Evolutionary conservation across 2,113 vertebrate species (phyloP), one percentile per base, ranked within the genome.

Genomic region (Polypterus senegalus): DNA sequence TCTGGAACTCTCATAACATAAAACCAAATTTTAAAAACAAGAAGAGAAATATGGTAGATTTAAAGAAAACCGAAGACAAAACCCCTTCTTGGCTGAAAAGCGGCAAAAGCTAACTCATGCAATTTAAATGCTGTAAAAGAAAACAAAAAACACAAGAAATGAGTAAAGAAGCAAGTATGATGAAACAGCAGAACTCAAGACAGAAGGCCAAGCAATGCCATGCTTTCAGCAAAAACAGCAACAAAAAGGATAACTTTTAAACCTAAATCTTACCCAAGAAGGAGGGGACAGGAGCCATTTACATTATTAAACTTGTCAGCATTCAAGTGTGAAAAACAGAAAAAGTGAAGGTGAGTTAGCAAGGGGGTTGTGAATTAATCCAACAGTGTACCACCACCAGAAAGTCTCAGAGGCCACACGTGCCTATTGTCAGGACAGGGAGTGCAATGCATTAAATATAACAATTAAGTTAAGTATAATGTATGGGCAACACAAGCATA

Each of bases 251-350:
- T 8, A 45, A 10, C 7, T 9, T 9, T n/a, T 53, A 54, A 27
- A 63, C 65, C 48, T 64, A 46, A 61, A 69, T 87, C 92, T 97
- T 97, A 97, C 93, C 94, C 83, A 90, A 79, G 86, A 85, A 90
- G 87, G 86, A 91, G 82, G 82, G 86, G 83, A 89, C 90, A 87
- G 90, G 91, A 88, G 86, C 88, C 92, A 84, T 83, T 77, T 68
- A 82, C 76, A 87, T 83, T 84, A 88, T 94, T 92, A 93, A 89
- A 89, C 85, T 94, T 91, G 92, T 82, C 91, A 89, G 91, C 92
- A 72, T 87, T 88, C 76, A 77, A 77, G 83, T 88, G 82, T 89
- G 87, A 78, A 87, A 92, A 89, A 92, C 73, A 89, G 87, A 93
- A 84, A 82, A 79, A 89, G 86, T 84, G 79, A 83, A 70, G 79